Evolutionary conservation across 2,113 vertebrate species (phyloP), one percentile per base, ranked within the genome.

Genomic region (Tragelaphus imberbis): DNA sequence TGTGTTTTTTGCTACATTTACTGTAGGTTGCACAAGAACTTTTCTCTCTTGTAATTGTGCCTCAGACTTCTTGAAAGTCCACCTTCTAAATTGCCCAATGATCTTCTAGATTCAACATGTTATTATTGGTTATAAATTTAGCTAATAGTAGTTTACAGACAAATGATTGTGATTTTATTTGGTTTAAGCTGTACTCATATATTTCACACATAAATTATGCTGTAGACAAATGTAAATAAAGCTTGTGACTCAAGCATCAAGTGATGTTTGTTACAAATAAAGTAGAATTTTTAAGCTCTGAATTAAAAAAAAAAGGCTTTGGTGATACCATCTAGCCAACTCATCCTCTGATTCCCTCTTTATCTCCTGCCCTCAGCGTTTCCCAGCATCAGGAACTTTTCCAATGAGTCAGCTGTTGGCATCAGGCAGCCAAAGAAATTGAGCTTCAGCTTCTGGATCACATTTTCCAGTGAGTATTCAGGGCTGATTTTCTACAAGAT

Each of bases 151-250:
- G 96, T 95, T 97, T 96, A 97, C 95, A 97, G 90, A 97, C 84
- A 90, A 95, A 97, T 97, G 91, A 98, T 96, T 97, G 97, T 98
- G 98, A 89, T 98, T 98, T 98, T 95, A 84, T 97, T 98, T 97
- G 98, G 98, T 98, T 99, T 98, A 98, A 99, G 93, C 68, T 99
- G 98, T 99, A 94, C 97, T 98, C 98, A 97, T 98, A 98, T 91
- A 97, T 98, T 98, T 98, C 97, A 90, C 95, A 93, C 97, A 97
- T 95, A 98, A 98, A 97, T 36, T 96, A 98, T 98, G 88, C 98
- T 99, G 98, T 99, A 99, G 99, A 98, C 97, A 97, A 98, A 98
- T 99, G 98, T 99, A 99, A 99, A 99, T 99, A 99, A 99, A 99
- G 97, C 95, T 97, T 99, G 98, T 99, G 98, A 98, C 98, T 98